Percentiles rank a stretch among this genome's conserved stretches.
Conservation (phyloP, 2,888 invertebrate genomes). For the Lomographa bimaculata region DNA sequence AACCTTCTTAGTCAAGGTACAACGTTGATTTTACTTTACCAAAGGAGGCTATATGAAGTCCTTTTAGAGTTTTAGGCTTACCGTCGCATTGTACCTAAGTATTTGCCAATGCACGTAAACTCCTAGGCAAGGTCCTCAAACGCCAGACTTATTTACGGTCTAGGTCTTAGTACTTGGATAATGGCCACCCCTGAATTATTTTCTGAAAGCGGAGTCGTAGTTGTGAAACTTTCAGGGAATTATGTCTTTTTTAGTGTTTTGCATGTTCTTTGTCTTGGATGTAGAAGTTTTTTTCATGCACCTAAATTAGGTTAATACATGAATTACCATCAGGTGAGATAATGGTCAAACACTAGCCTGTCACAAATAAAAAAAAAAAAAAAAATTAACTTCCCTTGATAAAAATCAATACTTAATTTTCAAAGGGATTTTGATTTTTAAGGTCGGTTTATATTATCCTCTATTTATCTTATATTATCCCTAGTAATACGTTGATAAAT, state of each 20-base stretch:
- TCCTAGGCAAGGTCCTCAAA: constrained; percentile 76
- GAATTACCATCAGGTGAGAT: too few species aligned
- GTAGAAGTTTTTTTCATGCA: background rate
- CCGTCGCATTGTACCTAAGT: constrained; percentile 79
- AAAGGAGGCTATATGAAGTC: constrained; percentile 53
- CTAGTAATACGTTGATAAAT: too few species aligned
- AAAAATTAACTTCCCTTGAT: too few species aligned
- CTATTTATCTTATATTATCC: too few species aligned
- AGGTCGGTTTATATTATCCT: too few species aligned
- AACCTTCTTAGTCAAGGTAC: constrained; percentile 52
- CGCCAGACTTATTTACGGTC: constrained; percentile 78
- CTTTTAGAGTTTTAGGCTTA: constrained; percentile 65
- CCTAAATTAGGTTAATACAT: too few species aligned
- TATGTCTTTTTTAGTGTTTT: too few species aligned
- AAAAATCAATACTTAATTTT: too few species aligned
- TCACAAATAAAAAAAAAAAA: too few species aligned
- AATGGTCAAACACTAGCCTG: too few species aligned
- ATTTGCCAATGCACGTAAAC: constrained; percentile 82
- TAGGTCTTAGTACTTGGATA: constrained; percentile 48
- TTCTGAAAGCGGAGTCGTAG: constrained; percentile 12
- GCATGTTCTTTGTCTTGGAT: background rate
- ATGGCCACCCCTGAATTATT: constrained; percentile 39
- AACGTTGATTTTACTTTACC: constrained; percentile 68
- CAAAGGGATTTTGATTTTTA: too few species aligned
- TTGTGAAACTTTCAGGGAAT: background rate